Evolutionary conservation across 1,140 invertebrate genomes (phyloP).

Genomic region (Neoseiulus cucumeris): DNA sequence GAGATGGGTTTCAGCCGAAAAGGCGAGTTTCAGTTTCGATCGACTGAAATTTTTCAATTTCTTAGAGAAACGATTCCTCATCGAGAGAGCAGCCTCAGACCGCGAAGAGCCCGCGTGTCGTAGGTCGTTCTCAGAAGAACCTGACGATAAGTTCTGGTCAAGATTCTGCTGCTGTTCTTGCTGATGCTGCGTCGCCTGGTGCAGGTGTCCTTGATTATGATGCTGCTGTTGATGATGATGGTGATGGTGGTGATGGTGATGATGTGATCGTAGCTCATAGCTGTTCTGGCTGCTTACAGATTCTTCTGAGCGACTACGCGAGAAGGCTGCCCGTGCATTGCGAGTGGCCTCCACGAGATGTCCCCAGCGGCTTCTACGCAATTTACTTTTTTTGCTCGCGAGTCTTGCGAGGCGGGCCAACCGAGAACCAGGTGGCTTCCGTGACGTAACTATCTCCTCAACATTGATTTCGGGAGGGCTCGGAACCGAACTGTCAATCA

Average conservation of each 20-base stretch:
- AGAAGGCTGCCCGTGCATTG: slow-evolving; percentile 18
- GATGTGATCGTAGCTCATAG: slow-evolving; percentile 15
- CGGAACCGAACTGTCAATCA: slow-evolving; percentile 17
- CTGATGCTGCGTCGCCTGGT: background rate
- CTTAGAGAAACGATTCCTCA: slow-evolving; percentile 11
- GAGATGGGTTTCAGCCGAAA: background rate
- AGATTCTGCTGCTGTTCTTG: background rate
- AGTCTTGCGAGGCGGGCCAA: slow-evolving; percentile 20
- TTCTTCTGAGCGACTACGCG: slow-evolving; percentile 18
- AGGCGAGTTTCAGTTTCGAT: slow-evolving; percentile 1
- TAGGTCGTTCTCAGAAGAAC: slow-evolving; percentile 14
- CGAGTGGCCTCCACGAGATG: slow-evolving; percentile 21
- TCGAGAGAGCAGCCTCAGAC: background rate
- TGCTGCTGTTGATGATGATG: slow-evolving; percentile 12
- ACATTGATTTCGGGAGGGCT: slow-evolving; percentile 16
- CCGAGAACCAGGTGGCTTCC: slow-evolving; percentile 15
- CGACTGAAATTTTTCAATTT: slow-evolving; percentile 5
- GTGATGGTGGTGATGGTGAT: slow-evolving; percentile 14
- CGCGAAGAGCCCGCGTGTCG: background rate
- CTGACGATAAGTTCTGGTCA: slow-evolving; percentile 15
- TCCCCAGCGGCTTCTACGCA: slow-evolving; percentile 17
- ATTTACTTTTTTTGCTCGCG: slow-evolving; percentile 17
- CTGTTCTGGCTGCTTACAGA: slow-evolving; percentile 17
- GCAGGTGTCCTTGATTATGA: background rate
- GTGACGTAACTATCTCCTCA: slow-evolving; percentile 17